Percentiles rank a stretch among this genome's conserved stretches.
phyloP scores from a whole-genome alignment of 2,113 vertebrate genomes.

The Callionymus lyra region DNA sequence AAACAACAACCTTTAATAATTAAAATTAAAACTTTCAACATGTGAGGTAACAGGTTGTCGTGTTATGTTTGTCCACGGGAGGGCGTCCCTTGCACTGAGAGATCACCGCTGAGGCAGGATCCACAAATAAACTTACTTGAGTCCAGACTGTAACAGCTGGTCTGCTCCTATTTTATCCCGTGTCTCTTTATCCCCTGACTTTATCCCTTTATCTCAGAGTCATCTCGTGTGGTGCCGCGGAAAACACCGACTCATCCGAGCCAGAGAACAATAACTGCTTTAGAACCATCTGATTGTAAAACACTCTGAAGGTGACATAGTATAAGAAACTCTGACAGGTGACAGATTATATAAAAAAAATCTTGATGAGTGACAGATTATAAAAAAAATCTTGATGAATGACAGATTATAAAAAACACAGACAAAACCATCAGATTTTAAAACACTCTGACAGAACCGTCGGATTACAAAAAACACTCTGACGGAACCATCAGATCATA shows the following conservation, averaged over 20 bases:
- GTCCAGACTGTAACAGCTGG: constrained; percentile 39
- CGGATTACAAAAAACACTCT: too few relatives aligned
- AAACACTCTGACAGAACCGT: too few relatives aligned
- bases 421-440: too few relatives aligned
- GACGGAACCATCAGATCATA: too few relatives aligned
- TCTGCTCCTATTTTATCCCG: constrained; percentile 25
- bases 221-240: constrained; percentile 12
- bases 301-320: constrained; percentile 15
- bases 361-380: too few relatives aligned
- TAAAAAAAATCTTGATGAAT: too few relatives aligned
- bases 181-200: constrained; percentile 37
- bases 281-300: constrained; percentile 33
- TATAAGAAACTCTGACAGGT: constrained; percentile 21
- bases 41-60: not conserved
- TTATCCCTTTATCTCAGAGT: constrained; percentile 38
- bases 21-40: too few relatives aligned
- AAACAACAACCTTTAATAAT: too few relatives aligned
- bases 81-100: constrained; percentile 39
- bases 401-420: too few relatives aligned
- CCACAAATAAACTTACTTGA: constrained; percentile 32
- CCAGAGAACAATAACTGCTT: constrained; percentile 16
- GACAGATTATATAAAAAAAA: too few relatives aligned
- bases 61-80: constrained; percentile 35
- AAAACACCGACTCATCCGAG: constrained; percentile 26
- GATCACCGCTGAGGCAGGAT: not conserved